phyloP scores from a whole-genome alignment of 2,888 invertebrate genomes.

The Mycogona germanica region DNA sequence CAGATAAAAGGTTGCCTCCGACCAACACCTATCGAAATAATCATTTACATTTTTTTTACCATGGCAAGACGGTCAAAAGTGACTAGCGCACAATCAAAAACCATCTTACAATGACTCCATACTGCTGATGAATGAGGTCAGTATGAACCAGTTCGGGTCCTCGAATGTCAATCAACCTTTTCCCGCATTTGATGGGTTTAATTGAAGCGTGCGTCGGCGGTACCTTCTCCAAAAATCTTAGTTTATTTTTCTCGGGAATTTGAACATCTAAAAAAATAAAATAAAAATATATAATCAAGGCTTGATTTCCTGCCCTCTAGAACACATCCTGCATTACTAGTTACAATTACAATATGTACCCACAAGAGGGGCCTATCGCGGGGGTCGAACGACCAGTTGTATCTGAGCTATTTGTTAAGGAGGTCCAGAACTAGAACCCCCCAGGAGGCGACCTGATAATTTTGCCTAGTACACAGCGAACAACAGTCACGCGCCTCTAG shows the following conservation, averaged over 20 bases:
- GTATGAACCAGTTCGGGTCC: conserved; percentile 84
- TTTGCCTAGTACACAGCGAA: too few relatives aligned
- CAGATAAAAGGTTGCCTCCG: conserved; percentile 66
- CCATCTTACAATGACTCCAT: conserved; percentile 69
- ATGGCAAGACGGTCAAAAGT: background rate
- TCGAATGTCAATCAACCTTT: conserved; percentile 67
- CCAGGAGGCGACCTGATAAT: too few relatives aligned
- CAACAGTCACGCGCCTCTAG: too few relatives aligned
- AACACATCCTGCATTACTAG: too few relatives aligned
- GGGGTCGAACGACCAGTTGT: too few relatives aligned
- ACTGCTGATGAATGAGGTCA: conserved; percentile 75
- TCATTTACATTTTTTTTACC: background rate
- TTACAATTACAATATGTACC: too few relatives aligned
- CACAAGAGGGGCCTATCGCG: too few relatives aligned
- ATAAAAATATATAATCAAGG: too few relatives aligned
- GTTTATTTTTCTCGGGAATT: conserved; percentile 55
- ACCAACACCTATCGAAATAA: conserved; percentile 51
- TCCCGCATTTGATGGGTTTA: conserved; percentile 72
- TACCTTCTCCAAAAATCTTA: conserved; percentile 56
- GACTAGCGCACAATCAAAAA: conserved; percentile 14
- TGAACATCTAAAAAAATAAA: conserved; percentile 48
- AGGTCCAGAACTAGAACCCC: too few relatives aligned
- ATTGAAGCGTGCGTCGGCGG: conserved; percentile 46
- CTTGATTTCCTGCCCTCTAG: too few relatives aligned
- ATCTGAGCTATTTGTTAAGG: too few relatives aligned